Percentiles rank a stretch among this genome's conserved stretches.
These are phyloP conservation scores for Rhabdornis inornatus DNA, from an alignment of 2,113 vertebrate species.

Conservation along the genomic window DNA sequence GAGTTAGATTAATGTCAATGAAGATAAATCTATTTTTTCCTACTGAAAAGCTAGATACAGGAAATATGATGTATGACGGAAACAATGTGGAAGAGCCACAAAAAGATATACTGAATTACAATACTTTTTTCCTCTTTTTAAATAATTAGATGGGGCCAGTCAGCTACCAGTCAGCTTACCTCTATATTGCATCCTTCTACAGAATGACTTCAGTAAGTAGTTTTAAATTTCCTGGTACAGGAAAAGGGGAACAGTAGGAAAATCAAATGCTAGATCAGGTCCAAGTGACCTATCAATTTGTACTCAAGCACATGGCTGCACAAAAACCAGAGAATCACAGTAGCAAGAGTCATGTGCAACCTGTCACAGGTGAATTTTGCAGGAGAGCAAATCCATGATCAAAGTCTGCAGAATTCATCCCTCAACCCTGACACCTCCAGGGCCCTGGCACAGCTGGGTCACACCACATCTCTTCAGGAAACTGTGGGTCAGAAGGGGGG, in stretches of 20 bases:
- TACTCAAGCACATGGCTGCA: background rate
- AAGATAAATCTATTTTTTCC: background rate
- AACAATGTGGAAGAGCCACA: background rate
- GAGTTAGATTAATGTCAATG: background rate
- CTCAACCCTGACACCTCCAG: background rate
- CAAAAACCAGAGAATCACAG: background rate
- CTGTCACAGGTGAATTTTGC: background rate
- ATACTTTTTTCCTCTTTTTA: background rate
- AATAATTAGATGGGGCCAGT: background rate
- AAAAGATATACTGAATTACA: background rate
- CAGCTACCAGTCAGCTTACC: background rate
- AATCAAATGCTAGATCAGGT: background rate
- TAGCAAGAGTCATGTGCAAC: background rate
- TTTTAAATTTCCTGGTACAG: background rate
- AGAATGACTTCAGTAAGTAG: background rate
- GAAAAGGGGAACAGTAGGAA: background rate
- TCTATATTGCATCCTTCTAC: background rate
- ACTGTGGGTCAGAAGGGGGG: background rate
- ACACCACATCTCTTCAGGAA: background rate
- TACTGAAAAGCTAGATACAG: background rate
- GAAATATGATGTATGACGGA: background rate
- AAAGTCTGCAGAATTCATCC: background rate
- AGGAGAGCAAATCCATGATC: background rate
- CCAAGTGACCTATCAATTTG: background rate
- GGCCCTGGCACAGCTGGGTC: background rate